Evolutionary conservation across 2,797 vertebrate genomes (phyloP), one percentile per base, ranked within the genome.

Genomic region (Crenichthys baileyi): DNA sequence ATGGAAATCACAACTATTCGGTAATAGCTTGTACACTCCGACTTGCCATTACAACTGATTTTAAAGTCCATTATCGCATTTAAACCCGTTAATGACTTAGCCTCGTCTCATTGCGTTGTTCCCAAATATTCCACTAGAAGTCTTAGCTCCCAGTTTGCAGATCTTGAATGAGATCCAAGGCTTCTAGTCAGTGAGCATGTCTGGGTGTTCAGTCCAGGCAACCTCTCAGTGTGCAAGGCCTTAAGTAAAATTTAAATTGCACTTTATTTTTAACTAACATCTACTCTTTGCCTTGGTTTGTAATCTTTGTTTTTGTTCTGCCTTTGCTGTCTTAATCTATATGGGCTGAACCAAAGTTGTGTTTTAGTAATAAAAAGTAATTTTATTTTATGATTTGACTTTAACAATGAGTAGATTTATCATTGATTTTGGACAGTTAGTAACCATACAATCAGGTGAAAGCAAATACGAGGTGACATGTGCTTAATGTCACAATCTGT

Each of bases 391-490:
- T 41, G 8, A 22, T 67, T 41, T 41, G 36, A 5, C 36, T 41
- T 67, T 1, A 75, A 83, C 72, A 75, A 80, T 83, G 26, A 88
- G 79, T 63, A 41, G 76, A 53, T 79, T 77, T 87, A 87, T 80
- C 91, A 89, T 72, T 76, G 80, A 88, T 80, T 80, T 78, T 88
- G 89, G 87, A 83, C 85, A 82, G 81, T 87, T 82, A 88, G 78
- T 71, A 53, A 84, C 76, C 82, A 87, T 73, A 46, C 31, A 24
- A 11, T 85, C 9, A 80, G 83, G 83, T 85, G 79, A 86, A 89
- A 82, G 78, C 81, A 87, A 85, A 93, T 83, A 44, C 44, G 74
- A 87, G 51, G 74, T 24, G 85, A 87, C 72, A 67, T 90, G 84
- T 85, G 91, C 89, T 92, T 72, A 50, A 81, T 90, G 90, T 87